Evolutionary conservation across 2,113 vertebrate genomes (phyloP).

Genomic region (pig (Sus scrofa)): T2T-Sscrofa CM000824.6:49966001-49966500

Average conservation of each 20-base stretch:
- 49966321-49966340: too few relatives aligned
- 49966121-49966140: not conserved
- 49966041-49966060: not conserved
- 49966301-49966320: too few relatives aligned
- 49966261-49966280: too few relatives aligned
- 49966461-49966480: too few relatives aligned
- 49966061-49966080: not conserved
- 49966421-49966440: too few relatives aligned
- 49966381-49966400: too few relatives aligned
- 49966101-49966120: not conserved
- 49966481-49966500: too few relatives aligned
- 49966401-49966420: too few relatives aligned
- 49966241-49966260: not conserved
- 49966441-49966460: too few relatives aligned
- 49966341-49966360: too few relatives aligned
- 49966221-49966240: not conserved
- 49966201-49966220: rapidly evolving
- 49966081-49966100: not conserved
- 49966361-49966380: too few relatives aligned
- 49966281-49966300: not conserved
- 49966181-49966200: not conserved
- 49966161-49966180: not conserved
- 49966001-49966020: not conserved
- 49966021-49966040: not conserved
- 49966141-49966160: not conserved